A percentile compares a stretch with the other conserved stretches of the same genome.
Evolutionary conservation across 1,140 invertebrate genomes (phyloP).

Genomic region (Trichonephila clavata): DNA sequence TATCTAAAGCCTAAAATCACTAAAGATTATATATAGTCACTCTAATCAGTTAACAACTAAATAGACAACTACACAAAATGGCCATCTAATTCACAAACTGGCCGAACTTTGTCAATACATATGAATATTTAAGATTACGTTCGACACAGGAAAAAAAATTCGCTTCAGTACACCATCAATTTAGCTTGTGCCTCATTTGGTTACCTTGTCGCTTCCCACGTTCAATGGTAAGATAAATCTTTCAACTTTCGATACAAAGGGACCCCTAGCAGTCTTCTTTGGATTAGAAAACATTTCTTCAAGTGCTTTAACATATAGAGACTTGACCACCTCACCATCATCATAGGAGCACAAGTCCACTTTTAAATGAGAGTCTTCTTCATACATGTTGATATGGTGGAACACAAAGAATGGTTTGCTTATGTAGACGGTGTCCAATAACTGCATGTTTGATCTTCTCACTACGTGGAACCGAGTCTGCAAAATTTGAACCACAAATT

Average conservation of each 20-base stretch:
- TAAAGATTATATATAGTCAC: no score
- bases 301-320: slow-evolving; percentile 38
- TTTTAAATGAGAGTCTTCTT: slow-evolving; percentile 86
- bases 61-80: no score
- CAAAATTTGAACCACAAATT: slow-evolving; percentile 78
- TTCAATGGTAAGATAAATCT: slow-evolving; percentile 37
- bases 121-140: no score
- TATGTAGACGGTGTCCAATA: slow-evolving; percentile 83
- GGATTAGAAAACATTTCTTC: slow-evolving; percentile 10
- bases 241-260: background rate
- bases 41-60: no score
- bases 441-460: slow-evolving; percentile 83
- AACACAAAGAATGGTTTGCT: slow-evolving; percentile 91
- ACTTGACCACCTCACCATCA: slow-evolving; percentile 84
- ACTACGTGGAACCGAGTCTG: slow-evolving; percentile 89
- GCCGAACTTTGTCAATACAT: no score
- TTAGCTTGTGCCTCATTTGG: background rate
- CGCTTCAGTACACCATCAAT: background rate
- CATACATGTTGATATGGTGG: slow-evolving; percentile 94
- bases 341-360: slow-evolving; percentile 92
- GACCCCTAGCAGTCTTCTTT: background rate
- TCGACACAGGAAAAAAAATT: background rate
- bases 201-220: slow-evolving; percentile 4
- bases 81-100: no score
- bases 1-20: no score